These are phyloP conservation scores for Harpegnathos saltator DNA, from an alignment of 1,140 invertebrate species.

Conservation along the genomic window DNA sequence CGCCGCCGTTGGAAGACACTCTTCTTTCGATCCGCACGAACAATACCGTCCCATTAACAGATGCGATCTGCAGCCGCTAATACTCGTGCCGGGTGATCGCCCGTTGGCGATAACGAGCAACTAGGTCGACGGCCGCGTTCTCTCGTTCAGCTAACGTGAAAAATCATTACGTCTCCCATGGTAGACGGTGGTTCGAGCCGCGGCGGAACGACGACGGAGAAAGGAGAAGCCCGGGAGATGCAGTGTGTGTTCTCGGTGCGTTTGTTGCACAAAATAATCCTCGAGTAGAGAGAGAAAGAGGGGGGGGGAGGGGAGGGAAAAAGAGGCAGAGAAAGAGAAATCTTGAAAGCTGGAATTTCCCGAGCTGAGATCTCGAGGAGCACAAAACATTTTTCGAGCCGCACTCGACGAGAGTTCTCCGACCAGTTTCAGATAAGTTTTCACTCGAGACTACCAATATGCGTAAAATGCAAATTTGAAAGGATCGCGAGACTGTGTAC, in stretches of 20 bases:
- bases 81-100: slow-evolving; percentile 49
- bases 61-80: slow-evolving; percentile 60
- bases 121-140: slow-evolving; percentile 53
- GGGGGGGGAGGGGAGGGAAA: not conserved
- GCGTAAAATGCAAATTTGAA: no score
- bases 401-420: no score
- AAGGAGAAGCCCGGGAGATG: slow-evolving; percentile 1
- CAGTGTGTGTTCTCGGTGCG: not conserved
- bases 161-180: slow-evolving; percentile 59
- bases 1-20: slow-evolving; percentile 32
- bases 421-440: no score
- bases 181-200: not conserved
- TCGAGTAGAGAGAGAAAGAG: not conserved
- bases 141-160: slow-evolving; percentile 58
- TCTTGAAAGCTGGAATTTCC: not conserved
- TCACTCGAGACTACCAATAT: no score
- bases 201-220: slow-evolving; percentile 23
- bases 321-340: not conserved
- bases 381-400: no score
- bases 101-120: slow-evolving; percentile 58
- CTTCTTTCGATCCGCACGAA: slow-evolving; percentile 50
- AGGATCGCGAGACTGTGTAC: no score
- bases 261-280: not conserved
- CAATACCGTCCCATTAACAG: slow-evolving; percentile 61
- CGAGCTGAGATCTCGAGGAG: no score